Percentiles rank a stretch among this genome's conserved stretches.
phyloP scores from a whole-genome alignment of 1,140 invertebrate species.

The Papilio dardanus region DNA sequence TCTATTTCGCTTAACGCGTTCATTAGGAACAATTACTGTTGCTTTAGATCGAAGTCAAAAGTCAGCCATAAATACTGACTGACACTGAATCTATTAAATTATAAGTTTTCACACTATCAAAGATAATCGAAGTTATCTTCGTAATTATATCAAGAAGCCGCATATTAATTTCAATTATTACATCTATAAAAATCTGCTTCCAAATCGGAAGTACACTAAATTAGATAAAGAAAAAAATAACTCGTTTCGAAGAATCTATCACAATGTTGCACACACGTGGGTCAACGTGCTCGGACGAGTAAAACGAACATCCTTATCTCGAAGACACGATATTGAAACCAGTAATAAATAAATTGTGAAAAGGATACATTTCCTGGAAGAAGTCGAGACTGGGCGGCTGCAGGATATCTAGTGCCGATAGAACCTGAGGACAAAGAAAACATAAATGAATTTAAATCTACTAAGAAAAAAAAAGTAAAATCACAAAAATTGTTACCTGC shows the following conservation, averaged over 20 bases:
- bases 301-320: conserved; percentile 40
- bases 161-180: too few relatives aligned
- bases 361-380: conserved; percentile 99
- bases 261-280: conserved; percentile 42
- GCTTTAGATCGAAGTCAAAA: too few relatives aligned
- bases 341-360: conserved; percentile 59
- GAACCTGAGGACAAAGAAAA: conserved; percentile 86
- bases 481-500: background rate
- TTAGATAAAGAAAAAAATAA: conserved; percentile 40
- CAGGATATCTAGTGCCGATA: conserved; percentile 97
- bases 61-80: too few relatives aligned
- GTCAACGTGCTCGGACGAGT: conserved; percentile 45
- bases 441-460: conserved; percentile 35
- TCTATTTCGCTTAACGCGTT: too few relatives aligned
- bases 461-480: background rate
- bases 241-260: conserved; percentile 42
- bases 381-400: conserved; percentile 98
- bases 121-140: too few relatives aligned
- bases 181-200: too few relatives aligned
- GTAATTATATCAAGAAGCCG: too few relatives aligned
- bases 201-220: too few relatives aligned
- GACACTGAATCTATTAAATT: too few relatives aligned
- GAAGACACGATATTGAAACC: conserved; percentile 28
- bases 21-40: too few relatives aligned
- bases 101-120: too few relatives aligned